Base-by-base conservation (phyloP, 2,888 invertebrate species). In the Thecophora atra region DNA sequence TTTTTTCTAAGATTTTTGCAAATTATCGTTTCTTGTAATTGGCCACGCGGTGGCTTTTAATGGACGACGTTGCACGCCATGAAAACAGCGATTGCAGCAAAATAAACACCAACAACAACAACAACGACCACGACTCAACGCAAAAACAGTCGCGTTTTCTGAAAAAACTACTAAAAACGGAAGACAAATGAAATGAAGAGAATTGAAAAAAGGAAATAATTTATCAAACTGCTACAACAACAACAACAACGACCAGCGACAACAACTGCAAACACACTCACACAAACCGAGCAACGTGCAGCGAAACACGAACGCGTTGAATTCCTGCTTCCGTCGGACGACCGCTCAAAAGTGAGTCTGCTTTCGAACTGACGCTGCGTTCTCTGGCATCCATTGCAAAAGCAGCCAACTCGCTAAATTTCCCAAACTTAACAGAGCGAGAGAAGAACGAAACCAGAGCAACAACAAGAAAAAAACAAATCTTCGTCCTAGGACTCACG, bases 321-420 rank as follows among this genome's bases (percentile, higher is more conserved):
- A 44, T 42, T n/a, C 19, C 60, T 26, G n/a, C 11, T 51, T 70
- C 37, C 63, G 62, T 19, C 62, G 62, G n/a, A 63, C 63, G 30
- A 70, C 70, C 70, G 70, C 63, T 62, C 24, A 26, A 63, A 70
- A 70, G 70, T 70, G 62, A 37, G 63, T 58, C 70, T 62, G 30
- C 62, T 47, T 63, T 63, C 70, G 70, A 52, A 70, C 70, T 70
- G 52, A 52, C 51, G 15, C 28, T 17, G 58, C 56, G 30, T 42
- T 58, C 24, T 26, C 28, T 28, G 21, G 56, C 68, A 56, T 30
- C 56, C 58, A n/a, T 24, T 58, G 42, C 21, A 42, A 37, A 24
- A 13, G 30, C 26, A 11, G 17, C 28, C 17, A 60, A 47, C 19
- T 37, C 30, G 42, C 17, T 37, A 63, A 66, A 66, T 51, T 30